These are phyloP conservation scores for Ataeniobius toweri DNA, from an alignment of 2,797 vertebrate genomes.

Conservation along the genomic window DNA sequence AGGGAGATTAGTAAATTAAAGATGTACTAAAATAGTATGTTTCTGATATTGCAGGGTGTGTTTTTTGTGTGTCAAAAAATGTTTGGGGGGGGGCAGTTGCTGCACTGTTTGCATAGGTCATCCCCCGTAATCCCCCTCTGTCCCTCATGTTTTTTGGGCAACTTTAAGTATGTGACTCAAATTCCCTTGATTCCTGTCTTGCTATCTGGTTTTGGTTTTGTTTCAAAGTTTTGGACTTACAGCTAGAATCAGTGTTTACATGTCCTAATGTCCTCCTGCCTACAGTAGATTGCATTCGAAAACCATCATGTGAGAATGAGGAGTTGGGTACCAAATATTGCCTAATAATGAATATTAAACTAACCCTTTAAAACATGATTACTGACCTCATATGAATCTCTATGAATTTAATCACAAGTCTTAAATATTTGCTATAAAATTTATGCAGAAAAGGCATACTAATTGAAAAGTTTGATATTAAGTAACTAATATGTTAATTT, in stretches of 20 bases:
- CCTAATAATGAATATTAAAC: neutral
- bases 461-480: neutral
- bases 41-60: neutral
- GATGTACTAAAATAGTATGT: neutral
- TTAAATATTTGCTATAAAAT: neutral
- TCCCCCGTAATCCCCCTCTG: neutral
- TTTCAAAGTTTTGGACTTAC: neutral
- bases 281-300: neutral
- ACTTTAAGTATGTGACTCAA: neutral
- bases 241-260: neutral
- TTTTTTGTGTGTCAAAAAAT: neutral
- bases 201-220: neutral
- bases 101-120: neutral
- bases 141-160: neutral
- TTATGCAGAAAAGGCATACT: neutral
- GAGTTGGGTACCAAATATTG: neutral
- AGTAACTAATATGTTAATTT: neutral
- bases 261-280: neutral
- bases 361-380: neutral
- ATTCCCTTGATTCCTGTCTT: neutral
- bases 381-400: neutral
- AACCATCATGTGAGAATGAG: neutral
- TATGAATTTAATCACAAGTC: neutral
- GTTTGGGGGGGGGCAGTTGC: neutral
- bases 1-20: neutral